A percentile compares a stretch with the other conserved stretches of the same genome.
Evolutionary conservation across 2,113 vertebrate species (phyloP).

Genomic region (Malurus melanocephalus): DNA sequence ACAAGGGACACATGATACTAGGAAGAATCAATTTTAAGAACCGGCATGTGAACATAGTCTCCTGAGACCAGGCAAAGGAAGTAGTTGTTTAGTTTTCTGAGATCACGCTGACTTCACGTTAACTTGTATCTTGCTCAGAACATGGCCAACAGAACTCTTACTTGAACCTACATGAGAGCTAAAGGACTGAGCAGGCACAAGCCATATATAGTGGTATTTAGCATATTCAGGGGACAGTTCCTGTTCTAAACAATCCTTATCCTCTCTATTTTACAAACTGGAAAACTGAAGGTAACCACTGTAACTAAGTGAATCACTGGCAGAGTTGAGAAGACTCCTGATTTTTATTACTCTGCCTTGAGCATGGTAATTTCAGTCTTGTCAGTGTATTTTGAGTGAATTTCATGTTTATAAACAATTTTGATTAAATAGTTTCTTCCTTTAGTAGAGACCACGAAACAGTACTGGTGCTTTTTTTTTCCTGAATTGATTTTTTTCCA

Average conservation of each 20-base stretch:
- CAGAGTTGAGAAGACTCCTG: background rate
- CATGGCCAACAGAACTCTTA: background rate
- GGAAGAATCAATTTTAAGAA: background rate
- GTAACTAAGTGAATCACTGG: background rate
- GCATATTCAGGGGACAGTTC: background rate
- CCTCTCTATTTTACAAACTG: background rate
- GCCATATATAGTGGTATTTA: background rate
- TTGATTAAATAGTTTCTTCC: background rate
- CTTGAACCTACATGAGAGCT: background rate
- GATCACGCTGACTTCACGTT: background rate
- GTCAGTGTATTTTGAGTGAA: background rate
- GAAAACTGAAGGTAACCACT: background rate
- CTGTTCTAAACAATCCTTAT: background rate
- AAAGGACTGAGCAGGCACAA: background rate
- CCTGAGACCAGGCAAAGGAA: background rate
- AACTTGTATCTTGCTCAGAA: background rate
- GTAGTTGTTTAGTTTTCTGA: background rate
- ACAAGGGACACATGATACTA: background rate
- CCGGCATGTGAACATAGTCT: background rate
- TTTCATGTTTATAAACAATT: background rate
- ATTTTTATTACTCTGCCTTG: background rate
- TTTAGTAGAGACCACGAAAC: background rate
- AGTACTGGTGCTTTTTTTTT: background rate
- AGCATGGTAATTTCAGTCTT: background rate
- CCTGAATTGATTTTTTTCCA: constrained; percentile 1